Evolutionary conservation across 2,888 invertebrate genomes (phyloP).

Genomic region (Pollenia labialis): DNA sequence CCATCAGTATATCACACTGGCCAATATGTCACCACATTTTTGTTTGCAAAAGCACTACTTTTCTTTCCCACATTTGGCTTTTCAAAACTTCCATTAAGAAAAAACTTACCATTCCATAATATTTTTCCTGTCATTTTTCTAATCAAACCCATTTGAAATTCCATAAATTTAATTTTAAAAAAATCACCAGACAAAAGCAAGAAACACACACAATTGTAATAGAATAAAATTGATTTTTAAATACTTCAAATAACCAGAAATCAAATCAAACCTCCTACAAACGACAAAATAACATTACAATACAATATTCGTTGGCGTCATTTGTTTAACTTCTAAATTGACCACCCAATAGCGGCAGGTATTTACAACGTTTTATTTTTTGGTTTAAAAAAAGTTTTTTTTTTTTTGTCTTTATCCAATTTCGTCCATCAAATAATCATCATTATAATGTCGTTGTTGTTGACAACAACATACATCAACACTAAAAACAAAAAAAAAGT

Average conservation of each 20-base stretch:
- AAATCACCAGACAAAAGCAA: neutral
- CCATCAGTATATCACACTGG: no score
- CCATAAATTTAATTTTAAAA: constrained; percentile 10
- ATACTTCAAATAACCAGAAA: neutral
- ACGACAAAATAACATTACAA: constrained; percentile 6
- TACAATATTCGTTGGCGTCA: constrained; percentile 19
- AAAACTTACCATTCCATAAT: constrained; percentile 46
- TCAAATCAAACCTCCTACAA: neutral
- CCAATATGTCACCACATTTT: no score
- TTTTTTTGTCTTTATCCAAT: constrained; percentile 27
- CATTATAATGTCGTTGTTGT: constrained; percentile 64
- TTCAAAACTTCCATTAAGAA: neutral
- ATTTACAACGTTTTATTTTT: neutral
- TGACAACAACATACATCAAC: constrained; percentile 69
- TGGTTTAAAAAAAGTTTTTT: neutral
- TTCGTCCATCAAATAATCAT: constrained; percentile 60
- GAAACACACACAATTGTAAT: neutral
- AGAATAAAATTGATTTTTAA: constrained; percentile 52
- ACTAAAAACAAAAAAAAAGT: neutral
- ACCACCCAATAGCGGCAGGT: constrained; percentile 49
- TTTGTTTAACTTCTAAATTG: constrained; percentile 26
- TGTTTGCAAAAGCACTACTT: neutral
- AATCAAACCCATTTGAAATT: constrained; percentile 61
- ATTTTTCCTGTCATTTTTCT: constrained; percentile 45
- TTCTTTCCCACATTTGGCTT: constrained; percentile 37